These are phyloP conservation scores for Lota lota DNA, from an alignment of 2,113 vertebrate species.

Conservation along the genomic window DNA sequence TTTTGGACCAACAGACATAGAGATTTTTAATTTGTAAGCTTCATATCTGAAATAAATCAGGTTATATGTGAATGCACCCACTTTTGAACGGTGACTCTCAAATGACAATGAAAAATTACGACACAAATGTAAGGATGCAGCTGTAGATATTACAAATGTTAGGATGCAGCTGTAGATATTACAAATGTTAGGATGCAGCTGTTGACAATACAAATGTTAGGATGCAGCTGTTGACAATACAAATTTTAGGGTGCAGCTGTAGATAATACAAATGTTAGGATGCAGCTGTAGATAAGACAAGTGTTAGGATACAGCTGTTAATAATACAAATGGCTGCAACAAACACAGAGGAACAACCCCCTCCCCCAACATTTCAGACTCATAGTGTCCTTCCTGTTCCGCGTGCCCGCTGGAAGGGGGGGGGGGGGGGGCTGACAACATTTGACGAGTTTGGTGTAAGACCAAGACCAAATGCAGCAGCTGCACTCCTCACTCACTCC, in stretches of 20 bases:
- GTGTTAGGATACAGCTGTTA: neutral
- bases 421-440: neutral
- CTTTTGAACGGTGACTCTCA: too few species aligned
- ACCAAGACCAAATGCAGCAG: slow-evolving; percentile 50
- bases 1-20: too few species aligned
- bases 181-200: neutral
- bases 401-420: slow-evolving; percentile 35
- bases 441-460: slow-evolving; percentile 39
- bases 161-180: neutral
- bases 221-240: slow-evolving; percentile 2
- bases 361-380: slow-evolving; percentile 36
- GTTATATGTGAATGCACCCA: too few species aligned
- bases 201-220: neutral
- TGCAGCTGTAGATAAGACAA: too few species aligned
- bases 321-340: slow-evolving; percentile 28
- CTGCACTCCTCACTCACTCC: slow-evolving; percentile 49
- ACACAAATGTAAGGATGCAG: neutral
- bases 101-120: too few species aligned
- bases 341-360: slow-evolving; percentile 26
- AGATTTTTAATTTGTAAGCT: too few species aligned
- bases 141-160: neutral
- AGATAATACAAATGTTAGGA: too few species aligned
- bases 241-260: too few species aligned
- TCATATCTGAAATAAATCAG: too few species aligned
- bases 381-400: slow-evolving; percentile 41